Evolutionary conservation across 2,888 invertebrate species (phyloP), one percentile per base, ranked within the genome.

Genomic region (Trachelus stipa): DNA sequence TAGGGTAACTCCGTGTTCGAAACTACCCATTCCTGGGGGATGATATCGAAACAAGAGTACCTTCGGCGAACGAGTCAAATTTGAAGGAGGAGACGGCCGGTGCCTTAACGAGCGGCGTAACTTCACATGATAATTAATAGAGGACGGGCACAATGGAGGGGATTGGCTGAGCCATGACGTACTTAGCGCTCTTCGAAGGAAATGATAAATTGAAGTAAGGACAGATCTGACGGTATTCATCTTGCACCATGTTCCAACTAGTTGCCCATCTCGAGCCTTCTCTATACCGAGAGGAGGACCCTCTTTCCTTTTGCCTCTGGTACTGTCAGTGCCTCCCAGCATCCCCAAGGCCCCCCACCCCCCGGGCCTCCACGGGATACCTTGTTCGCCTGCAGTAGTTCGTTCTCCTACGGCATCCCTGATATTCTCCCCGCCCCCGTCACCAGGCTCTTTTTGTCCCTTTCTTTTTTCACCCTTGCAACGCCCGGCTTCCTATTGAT

Each of bases 401-500:
- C 56, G 56, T 56, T 15, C 56, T 56, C 56, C 56, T 56, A 56
- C 56, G 23, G 56, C 56, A 56, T 56, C 56, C 56, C 56, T 56
- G 82, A 79, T 82, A 82, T 84, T 82, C 81, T 81, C 77, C 73
- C 40, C 78, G 34, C 31, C 77, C 73, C 40, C 77, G 69, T 68
- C 77, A 15, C 23, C 56, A 15, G 15, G 3, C 35, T 69, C 9
- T 35, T 33, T n/a, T 40, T 68, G 69, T 30, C 78, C 79, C 74
- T 80, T 79, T 80, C 75, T 83, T 87, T 87, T 86, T 37, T 37
- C 37, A 56, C 23, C 56, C 56, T 84, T 84, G 82, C 85, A 82
- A 82, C 85, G 83, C 84, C 82, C 83, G 83, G 84, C 85, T 82
- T 85, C 87, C 87, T 90, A 90, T 90, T 88, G 90, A 90, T 89